These are phyloP conservation scores for Odobenus rosmarus DNA, from an alignment of 2,113 vertebrate species.

Conservation along the genomic window DNA sequence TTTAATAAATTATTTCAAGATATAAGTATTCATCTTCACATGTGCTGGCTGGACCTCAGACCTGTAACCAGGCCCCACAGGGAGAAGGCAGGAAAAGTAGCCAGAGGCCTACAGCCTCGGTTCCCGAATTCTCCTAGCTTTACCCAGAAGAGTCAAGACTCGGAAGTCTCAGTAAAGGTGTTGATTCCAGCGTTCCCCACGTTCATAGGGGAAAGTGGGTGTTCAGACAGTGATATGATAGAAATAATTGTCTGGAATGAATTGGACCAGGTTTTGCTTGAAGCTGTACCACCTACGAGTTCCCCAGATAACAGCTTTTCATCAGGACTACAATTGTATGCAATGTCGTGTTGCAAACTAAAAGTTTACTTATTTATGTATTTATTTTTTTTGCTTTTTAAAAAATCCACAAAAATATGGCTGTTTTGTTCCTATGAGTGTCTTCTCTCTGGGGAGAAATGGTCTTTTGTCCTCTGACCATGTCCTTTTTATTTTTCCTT, in stretches of 20 bases:
- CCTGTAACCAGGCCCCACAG: neutral
- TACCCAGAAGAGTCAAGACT: neutral
- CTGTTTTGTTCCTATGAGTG: neutral
- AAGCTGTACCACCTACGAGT: neutral
- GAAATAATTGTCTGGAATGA: neutral
- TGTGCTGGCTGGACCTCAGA: neutral
- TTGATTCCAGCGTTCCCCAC: neutral
- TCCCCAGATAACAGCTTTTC: neutral
- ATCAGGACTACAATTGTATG: neutral
- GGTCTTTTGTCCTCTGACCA: neutral
- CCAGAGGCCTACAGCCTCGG: neutral
- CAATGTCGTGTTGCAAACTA: accelerated
- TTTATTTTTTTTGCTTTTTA: neutral
- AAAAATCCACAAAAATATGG: neutral
- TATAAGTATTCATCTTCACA: neutral
- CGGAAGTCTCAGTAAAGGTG: accelerated
- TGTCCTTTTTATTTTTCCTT: neutral
- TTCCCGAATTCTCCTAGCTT: neutral
- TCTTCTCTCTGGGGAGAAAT: neutral
- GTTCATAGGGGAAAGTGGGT: neutral
- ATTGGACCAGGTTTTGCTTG: neutral
- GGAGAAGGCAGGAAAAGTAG: neutral
- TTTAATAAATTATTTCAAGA: neutral
- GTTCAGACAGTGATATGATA: neutral
- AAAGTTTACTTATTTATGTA: neutral